Evolutionary conservation across 2,888 invertebrate genomes (phyloP), one percentile per base, ranked within the genome.

Genomic region (Ctenicera cuprea): DNA sequence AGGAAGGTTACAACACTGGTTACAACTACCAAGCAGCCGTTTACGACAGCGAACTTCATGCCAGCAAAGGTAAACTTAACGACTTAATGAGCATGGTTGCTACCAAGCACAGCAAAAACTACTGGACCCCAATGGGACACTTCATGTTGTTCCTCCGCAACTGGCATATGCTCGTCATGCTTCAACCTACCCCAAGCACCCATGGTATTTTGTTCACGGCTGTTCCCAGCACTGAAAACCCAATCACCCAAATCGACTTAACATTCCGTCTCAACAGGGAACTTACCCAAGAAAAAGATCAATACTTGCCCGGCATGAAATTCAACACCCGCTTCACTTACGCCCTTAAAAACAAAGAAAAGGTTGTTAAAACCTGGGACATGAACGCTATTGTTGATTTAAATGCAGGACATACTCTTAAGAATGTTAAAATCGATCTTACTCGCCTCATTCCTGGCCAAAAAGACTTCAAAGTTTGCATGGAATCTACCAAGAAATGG

Each of bases 381-480:
- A 26, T 85, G 5, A 83, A 85, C 59, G 37, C 83, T 0, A 81
- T 82, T 22, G 1, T 82, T 12, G 81, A 86, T 9, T 33, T 82
- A 20, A 82, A 83, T 62, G 72, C 80, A 20, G 86, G 83, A 8
- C 86, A 86, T 67, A 73, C 80, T 5, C 45, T 71, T 16, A 85
- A 84, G 38, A 82, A 72, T 45, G 9, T 84, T 3, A 83, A 85
- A 74, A 45, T 85, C 37, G 79, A 81, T 14, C 38, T 88, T 5
- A 85, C 81, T 2, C 82, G 85, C 52, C 77, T 73, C 3, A 80
- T 82, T 16, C 84, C 85, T 0, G 85, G 82, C 30, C 80, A 86
- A 73, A 81, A 83, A 54, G 83, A 86, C 62, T 80, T 82, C 18
- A 85, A 85, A 81, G 80, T 88, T 16, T 87, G 87, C 76, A 33